These are phyloP conservation scores for Drosophila fungiperda DNA, from an alignment of 2,888 invertebrate species.

Conservation along the genomic window DNA sequence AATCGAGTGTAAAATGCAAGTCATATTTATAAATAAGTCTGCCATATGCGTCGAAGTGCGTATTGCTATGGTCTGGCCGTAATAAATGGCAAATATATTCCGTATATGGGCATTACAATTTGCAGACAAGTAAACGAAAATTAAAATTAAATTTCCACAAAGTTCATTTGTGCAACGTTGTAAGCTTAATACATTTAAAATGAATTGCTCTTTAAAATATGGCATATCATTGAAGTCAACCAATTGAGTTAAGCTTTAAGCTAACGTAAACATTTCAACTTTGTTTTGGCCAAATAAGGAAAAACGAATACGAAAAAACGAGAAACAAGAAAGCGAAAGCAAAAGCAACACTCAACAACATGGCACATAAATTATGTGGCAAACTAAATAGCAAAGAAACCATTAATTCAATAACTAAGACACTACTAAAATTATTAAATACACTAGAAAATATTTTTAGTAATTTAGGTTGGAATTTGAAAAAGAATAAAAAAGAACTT, in stretches of 20 bases:
- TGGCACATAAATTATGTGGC: constrained; percentile 50
- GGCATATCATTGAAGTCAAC: constrained; percentile 30
- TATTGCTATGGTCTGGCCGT: constrained; percentile 6
- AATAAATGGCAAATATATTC: constrained; percentile 35
- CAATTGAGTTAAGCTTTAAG: constrained; percentile 52
- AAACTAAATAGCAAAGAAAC: constrained; percentile 20
- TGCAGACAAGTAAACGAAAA: constrained; percentile 29
- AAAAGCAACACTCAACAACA: constrained; percentile 33
- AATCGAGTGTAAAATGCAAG: constrained; percentile 30
- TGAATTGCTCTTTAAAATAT: constrained; percentile 44
- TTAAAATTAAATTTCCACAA: constrained; percentile 18
- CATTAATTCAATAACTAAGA: not conserved
- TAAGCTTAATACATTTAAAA: constrained; percentile 37
- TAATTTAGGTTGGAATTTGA: not conserved
- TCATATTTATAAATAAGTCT: constrained; percentile 27
- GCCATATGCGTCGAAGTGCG: constrained; percentile 21
- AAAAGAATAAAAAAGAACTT: not conserved
- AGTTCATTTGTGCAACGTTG: constrained; percentile 39
- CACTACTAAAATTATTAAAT: not conserved
- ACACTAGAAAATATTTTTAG: constrained; percentile 16
- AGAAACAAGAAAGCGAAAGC: constrained; percentile 37
- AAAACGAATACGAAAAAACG: constrained; percentile 14
- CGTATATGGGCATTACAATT: constrained; percentile 27
- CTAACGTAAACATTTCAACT: constrained; percentile 55
- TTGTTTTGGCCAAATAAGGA: constrained; percentile 5